Evolutionary conservation across 1,140 invertebrate species (phyloP).

Genomic region (Zaprionus inermis): DNA sequence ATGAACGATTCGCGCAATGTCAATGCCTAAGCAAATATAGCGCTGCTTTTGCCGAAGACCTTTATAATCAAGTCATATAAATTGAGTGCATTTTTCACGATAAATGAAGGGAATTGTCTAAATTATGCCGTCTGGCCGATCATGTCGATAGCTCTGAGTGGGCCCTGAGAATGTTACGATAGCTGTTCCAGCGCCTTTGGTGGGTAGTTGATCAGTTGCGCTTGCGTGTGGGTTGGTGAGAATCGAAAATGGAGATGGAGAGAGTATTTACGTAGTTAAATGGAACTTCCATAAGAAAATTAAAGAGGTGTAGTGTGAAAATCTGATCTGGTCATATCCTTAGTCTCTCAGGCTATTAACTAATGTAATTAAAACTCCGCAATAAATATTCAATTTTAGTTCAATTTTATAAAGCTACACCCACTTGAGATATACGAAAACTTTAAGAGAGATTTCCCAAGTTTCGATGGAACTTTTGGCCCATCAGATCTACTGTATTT

Average conservation of each 20-base stretch:
- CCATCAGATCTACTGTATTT: constrained; percentile 28
- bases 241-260: no score
- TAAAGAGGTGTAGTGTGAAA: no score
- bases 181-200: constrained; percentile 2
- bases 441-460: neutral
- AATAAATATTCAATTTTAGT: neutral
- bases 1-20: constrained; percentile 36
- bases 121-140: constrained; percentile 65
- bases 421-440: constrained; percentile 19
- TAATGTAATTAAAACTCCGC: neutral
- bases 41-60: constrained; percentile 47
- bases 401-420: neutral
- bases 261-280: no score
- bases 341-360: neutral
- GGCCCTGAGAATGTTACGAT: constrained; percentile 17
- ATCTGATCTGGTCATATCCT: neutral
- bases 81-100: constrained; percentile 82
- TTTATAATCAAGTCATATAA: constrained; percentile 83
- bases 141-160: constrained; percentile 24
- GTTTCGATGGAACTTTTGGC: constrained; percentile 5
- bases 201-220: constrained; percentile 25
- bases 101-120: constrained; percentile 80
- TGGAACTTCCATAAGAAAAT: no score
- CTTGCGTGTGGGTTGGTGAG: constrained; percentile 3
- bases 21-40: constrained; percentile 77